phyloP scores from a whole-genome alignment of 30 jellyfish, hydroid and myxozoan species.

The Hydractinia echinata region DNA sequence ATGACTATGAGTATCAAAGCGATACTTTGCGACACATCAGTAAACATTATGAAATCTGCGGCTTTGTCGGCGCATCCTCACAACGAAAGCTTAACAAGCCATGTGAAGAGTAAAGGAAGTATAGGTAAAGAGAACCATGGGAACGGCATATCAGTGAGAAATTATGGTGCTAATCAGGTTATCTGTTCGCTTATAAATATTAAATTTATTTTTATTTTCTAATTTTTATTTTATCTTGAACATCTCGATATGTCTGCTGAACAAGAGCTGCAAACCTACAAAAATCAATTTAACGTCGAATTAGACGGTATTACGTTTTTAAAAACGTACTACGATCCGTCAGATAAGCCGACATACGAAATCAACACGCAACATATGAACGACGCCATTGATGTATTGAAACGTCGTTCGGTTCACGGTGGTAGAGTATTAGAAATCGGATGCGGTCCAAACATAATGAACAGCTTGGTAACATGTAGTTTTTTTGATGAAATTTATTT shows the following conservation, averaged over 20 bases:
- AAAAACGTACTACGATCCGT: slow-evolving; percentile 11
- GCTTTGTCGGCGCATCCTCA: no score
- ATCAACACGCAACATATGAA: slow-evolving; percentile 12
- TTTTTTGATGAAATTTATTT: neutral
- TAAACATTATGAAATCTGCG: no score
- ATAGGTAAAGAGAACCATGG: no score
- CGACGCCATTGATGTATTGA: neutral
- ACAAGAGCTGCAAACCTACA: neutral
- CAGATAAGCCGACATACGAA: neutral
- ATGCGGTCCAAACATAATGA: neutral
- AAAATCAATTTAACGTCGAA: neutral
- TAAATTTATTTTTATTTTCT: no score
- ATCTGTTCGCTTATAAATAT: no score
- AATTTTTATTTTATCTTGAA: no score
- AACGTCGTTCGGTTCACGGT: neutral
- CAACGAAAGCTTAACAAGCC: no score
- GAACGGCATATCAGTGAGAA: no score
- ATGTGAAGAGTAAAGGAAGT: no score
- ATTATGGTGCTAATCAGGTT: no score
- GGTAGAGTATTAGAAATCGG: slow-evolving; percentile 1
- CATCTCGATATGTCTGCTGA: neutral
- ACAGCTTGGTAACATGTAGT: neutral
- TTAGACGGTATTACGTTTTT: neutral
- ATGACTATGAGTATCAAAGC: no score
- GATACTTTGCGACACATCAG: no score